Evolutionary conservation across 2,113 vertebrate species (phyloP).

Genomic region (Ochotona curzoniae): DNA sequence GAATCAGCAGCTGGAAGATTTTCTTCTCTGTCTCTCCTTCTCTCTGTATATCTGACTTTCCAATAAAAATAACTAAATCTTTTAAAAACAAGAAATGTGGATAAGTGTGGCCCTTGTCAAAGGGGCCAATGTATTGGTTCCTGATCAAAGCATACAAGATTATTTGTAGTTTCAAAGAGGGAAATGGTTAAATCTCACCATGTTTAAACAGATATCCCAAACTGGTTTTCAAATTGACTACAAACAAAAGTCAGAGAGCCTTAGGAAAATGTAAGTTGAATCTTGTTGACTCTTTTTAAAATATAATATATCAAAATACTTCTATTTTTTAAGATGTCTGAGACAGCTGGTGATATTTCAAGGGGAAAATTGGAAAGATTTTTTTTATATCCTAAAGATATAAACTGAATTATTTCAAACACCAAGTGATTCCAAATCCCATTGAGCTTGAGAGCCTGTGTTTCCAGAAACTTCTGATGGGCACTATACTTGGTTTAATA

Average conservation of each 20-base stretch:
- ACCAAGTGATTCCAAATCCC: conserved; percentile 65
- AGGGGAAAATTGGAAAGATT: conserved; percentile 61
- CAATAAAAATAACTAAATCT: too few species aligned
- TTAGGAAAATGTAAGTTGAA: conserved; percentile 53
- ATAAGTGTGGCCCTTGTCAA: conserved; percentile 28
- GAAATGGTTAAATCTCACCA: conserved; percentile 7
- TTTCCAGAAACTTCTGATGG: conserved; percentile 42
- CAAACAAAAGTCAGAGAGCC: conserved; percentile 34
- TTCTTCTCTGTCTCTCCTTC: too few species aligned
- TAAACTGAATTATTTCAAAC: conserved; percentile 71
- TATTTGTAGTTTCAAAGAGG: conserved; percentile 40
- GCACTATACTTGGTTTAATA: conserved; percentile 61
- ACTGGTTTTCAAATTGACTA: conserved; percentile 62
- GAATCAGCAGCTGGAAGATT: too few species aligned
- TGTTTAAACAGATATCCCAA: conserved; percentile 40
- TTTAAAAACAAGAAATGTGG: not conserved
- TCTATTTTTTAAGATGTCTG: conserved; percentile 54
- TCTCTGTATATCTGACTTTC: too few species aligned
- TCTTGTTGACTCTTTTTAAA: conserved; percentile 50
- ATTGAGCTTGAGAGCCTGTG: conserved; percentile 34
- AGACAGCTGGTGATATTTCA: conserved; percentile 74
- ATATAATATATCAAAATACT: conserved; percentile 59
- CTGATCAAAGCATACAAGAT: conserved; percentile 49
- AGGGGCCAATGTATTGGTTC: conserved; percentile 21
- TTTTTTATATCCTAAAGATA: conserved; percentile 67